These are phyloP conservation scores for Ammospiza caudacuta DNA, from an alignment of 2,113 vertebrate genomes.

Conservation along the genomic window DNA sequence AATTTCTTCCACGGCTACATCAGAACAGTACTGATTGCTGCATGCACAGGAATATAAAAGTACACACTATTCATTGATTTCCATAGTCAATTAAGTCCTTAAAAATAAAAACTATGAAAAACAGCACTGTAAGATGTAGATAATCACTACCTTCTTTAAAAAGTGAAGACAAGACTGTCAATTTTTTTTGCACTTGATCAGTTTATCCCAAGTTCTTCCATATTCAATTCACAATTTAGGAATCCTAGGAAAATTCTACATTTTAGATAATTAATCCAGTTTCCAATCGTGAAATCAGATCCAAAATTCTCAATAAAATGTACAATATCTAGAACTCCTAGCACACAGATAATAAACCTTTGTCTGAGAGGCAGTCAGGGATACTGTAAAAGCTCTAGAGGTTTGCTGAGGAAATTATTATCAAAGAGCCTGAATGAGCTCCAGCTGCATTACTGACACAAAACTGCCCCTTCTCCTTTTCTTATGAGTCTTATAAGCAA, in stretches of 20 bases:
- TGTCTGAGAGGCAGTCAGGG: not conserved
- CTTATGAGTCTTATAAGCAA: not conserved
- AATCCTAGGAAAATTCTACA: not conserved
- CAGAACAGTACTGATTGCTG: not conserved
- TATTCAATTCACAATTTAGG: not conserved
- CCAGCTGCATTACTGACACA: not conserved
- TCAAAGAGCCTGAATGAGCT: not conserved
- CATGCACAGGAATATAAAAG: not conserved
- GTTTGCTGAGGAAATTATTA: not conserved
- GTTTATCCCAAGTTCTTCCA: not conserved
- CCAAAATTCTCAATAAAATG: not conserved
- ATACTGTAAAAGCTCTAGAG: not conserved
- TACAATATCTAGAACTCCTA: not conserved
- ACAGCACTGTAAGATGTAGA: not conserved
- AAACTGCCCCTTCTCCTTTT: not conserved
- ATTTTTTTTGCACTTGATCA: not conserved
- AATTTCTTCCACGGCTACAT: not conserved
- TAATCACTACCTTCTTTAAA: not conserved
- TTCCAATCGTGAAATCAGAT: not conserved
- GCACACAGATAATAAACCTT: not conserved
- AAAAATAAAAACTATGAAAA: slow-evolving; percentile 37
- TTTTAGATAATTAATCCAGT: not conserved
- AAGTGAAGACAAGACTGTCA: not conserved
- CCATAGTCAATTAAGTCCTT: slow-evolving; percentile 35
- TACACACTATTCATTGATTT: not conserved